Percentiles rank a stretch among this genome's conserved stretches.
phyloP scores from a whole-genome alignment of 1,140 invertebrate genomes.

The Asbolus verrucosus region DNA sequence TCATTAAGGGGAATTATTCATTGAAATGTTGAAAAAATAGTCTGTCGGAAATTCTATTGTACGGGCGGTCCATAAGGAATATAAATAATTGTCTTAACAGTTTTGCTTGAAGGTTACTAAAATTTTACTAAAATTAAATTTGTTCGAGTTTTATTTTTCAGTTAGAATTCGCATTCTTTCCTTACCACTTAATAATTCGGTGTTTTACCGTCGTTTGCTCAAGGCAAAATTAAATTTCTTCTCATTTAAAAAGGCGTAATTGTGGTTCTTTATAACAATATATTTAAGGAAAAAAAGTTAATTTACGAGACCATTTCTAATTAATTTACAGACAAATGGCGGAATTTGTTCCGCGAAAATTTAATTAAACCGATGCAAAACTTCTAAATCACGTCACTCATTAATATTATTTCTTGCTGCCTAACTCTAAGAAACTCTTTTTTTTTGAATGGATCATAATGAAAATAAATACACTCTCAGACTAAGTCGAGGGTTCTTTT shows the following conservation, averaged over 20 bases:
- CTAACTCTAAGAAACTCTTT: too few species aligned
- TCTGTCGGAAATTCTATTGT: too few species aligned
- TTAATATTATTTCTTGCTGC: slow-evolving; percentile 2
- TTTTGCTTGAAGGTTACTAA: not conserved
- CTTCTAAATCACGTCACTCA: too few species aligned
- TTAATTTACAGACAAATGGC: slow-evolving; percentile 1
- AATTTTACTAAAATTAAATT: slow-evolving; percentile 12
- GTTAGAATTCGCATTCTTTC: slow-evolving; percentile 7
- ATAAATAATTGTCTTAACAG: too few species aligned
- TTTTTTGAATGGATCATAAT: not conserved
- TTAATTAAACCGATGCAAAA: slow-evolving; percentile 26
- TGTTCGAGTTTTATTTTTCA: slow-evolving; percentile 6
- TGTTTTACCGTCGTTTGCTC: slow-evolving; percentile 1
- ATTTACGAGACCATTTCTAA: slow-evolving; percentile 3
- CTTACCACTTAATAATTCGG: slow-evolving; percentile 21
- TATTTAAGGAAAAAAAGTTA: slow-evolving; percentile 12
- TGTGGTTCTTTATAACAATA: slow-evolving; percentile 28
- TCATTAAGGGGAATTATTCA: too few species aligned
- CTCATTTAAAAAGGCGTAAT: slow-evolving; percentile 17
- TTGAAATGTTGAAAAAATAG: too few species aligned
- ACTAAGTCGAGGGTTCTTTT: too few species aligned
- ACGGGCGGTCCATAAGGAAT: too few species aligned
- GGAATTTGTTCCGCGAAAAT: slow-evolving; percentile 9
- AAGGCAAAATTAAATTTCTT: slow-evolving; percentile 24
- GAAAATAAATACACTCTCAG: not conserved